Base-by-base conservation (phyloP, 2,797 vertebrate species). In the Sebastes variabilis region DNA sequence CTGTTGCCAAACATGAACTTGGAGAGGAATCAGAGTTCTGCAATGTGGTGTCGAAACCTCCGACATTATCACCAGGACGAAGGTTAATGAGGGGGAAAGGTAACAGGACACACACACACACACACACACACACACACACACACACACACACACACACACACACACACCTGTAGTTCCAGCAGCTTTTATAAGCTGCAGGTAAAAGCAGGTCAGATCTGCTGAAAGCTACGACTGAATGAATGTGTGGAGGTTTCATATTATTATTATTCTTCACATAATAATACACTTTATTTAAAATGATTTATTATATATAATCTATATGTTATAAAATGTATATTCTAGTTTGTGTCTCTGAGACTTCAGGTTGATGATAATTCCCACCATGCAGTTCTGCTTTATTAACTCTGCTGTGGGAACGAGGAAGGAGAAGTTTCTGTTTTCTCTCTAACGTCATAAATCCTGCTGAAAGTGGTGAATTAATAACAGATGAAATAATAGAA, bases 21-120 rank as follows among this genome's bases (percentile, higher is more conserved):
- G 86, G 52, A 75, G 2, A 73, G 56, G 58, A 84, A 81, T 85
- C 85, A 74, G n/a, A 7, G 25, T 65, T 83, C 75, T 79, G 73
- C 36, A 52, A 60, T 1, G 55, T 62, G 0, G 18, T 88, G 70
- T 86, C 2, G 83, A 86, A 89, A 92, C 54, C 34, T 4, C 14
- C 1, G 20, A 54, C 66, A 1, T 8, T 88, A 89, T 92, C 88
- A 86, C n/a, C 71, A 52, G 89, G 84, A 83, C 87, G 61, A 92
- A 92, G 91, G 90, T 92, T 90, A 91, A 91, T 83, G 87, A 90
- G 89, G 84, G 75, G 75, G 73, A 58, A 82, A 66, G 59, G 58
- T 59, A 16, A 60, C 14, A 9, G 27, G 11, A 20, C n/a, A 10
- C 36, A 61, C 27, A 60, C 55, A 68, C 65, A 59, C 29, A 29